These are phyloP conservation scores for Rugalucina vietnamica DNA, from an alignment of 2,888 invertebrate species.

Conservation along the genomic window DNA sequence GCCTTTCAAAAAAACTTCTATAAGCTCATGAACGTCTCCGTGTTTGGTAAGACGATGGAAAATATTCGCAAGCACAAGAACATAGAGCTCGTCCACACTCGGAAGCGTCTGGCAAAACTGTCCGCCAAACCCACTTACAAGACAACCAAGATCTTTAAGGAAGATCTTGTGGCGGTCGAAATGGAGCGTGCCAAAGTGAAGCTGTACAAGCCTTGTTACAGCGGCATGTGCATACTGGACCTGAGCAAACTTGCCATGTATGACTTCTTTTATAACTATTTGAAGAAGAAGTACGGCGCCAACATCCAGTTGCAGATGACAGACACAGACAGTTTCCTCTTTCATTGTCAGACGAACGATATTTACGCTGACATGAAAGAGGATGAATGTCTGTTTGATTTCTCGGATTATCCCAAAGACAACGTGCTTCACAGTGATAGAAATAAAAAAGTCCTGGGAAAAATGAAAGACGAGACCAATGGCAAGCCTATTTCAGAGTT, in stretches of 20 bases:
- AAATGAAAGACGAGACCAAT: background rate
- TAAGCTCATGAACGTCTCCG: background rate
- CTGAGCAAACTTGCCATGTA: constrained; percentile 83
- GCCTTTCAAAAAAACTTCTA: background rate
- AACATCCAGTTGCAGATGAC: constrained; percentile 54
- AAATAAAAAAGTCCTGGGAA: constrained; percentile 8
- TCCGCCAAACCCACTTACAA: constrained; percentile 47
- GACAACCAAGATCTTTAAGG: constrained; percentile 72
- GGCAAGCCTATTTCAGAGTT: background rate
- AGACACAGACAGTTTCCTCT: constrained; percentile 55
- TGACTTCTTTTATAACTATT: constrained; percentile 78
- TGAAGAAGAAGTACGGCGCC: constrained; percentile 42
- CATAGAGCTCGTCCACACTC: background rate
- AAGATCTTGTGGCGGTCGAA: constrained; percentile 81
- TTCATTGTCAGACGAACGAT: constrained; percentile 34
- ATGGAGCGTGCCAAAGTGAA: constrained; percentile 48
- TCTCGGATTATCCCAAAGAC: constrained; percentile 70
- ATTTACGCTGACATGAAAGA: constrained; percentile 53
- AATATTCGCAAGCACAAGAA: background rate
- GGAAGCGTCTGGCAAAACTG: background rate
- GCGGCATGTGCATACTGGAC: constrained; percentile 82
- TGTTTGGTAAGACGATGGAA: constrained; percentile 1
- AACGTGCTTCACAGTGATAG: constrained; percentile 60
- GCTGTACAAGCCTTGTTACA: constrained; percentile 82
- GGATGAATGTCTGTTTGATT: constrained; percentile 31